Evolutionary conservation across 2,888 invertebrate species (phyloP), one percentile per base, ranked within the genome.

Genomic region (Orchesellides sinensis): DNA sequence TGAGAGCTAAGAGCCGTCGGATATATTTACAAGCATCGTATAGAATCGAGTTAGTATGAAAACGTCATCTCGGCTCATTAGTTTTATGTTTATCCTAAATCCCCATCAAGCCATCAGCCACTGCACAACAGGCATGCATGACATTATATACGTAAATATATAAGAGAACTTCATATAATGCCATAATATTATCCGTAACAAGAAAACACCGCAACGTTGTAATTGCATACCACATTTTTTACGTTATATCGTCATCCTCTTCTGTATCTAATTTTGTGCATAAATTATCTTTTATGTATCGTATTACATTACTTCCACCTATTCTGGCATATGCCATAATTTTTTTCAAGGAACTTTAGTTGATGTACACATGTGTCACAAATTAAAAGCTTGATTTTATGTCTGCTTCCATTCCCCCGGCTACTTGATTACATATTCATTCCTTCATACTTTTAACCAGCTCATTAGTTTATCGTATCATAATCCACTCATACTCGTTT

Each of bases 11-110:
- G 21, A 17, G 47, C 12, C 47, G 17, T 17, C 3, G 47, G 17
- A 35, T 12, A 35, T 47, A n/a, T n/a, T n/a, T 21, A 52, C 21
- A 23, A 21, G 12, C 4, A 23, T 47, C 21, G 32, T 59, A 32
- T 29, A 59, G 59, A 17, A 14, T 17, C n/a, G 40, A 29, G 32
- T 29, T 29, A 59, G 59, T 29, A 59, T 59, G 32, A 70, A 56
- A 70, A 70, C 56, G 70, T 56, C 70, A 70, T 56, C 56, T 40
- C 56, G 70, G 52, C 56, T 70, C 70, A 70, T 70, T 56, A 70
- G 54, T 27, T 68, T 68, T 49, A 47, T 49, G 32, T 68, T 25
- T 47, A 66, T 49, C 68, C 49, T 27, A 29, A 49, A 49, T 19
- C 35, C 40, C 29, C 29, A 29, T 47, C 27, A 49, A 40, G 40